Percentiles rank a stretch among this genome's conserved stretches.
Evolutionary conservation across 2,113 vertebrate species (phyloP).

Genomic region (Delphinapterus leucas): DNA sequence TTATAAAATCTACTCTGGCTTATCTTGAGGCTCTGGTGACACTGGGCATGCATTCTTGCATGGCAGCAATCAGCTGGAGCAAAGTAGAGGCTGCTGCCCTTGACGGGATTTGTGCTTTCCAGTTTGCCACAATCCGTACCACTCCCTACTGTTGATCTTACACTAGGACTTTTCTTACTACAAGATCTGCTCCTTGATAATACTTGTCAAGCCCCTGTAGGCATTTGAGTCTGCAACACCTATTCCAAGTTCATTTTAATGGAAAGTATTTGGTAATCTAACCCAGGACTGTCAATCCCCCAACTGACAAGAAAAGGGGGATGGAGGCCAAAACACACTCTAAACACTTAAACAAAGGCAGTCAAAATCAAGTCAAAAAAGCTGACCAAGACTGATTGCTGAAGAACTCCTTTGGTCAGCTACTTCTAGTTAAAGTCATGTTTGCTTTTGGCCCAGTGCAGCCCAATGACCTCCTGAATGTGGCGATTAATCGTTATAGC

Average conservation of each 20-base stretch:
- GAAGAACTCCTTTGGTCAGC: neutral
- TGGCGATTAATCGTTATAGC: neutral
- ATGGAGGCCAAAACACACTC: neutral
- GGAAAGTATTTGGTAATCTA: neutral
- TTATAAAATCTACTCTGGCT: neutral
- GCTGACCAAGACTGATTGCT: neutral
- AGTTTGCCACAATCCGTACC: neutral
- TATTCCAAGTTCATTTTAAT: neutral
- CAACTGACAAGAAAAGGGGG: neutral
- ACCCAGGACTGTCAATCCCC: neutral
- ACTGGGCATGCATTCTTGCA: neutral
- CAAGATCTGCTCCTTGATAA: neutral
- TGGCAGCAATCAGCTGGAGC: neutral
- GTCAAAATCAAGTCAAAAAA: neutral
- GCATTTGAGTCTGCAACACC: neutral
- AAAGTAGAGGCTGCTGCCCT: neutral
- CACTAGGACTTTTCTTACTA: neutral
- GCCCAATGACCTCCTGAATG: neutral
- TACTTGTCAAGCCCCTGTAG: neutral
- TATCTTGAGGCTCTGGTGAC: neutral
- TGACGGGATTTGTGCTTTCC: neutral
- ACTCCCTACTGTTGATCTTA: neutral
- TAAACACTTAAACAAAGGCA: neutral
- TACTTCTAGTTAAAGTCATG: neutral
- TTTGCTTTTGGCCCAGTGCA: neutral